A percentile compares a stretch with the other conserved stretches of the same genome.
phyloP scores from a whole-genome alignment of 2,888 invertebrate species.

The Alsophila aescularia region DNA sequence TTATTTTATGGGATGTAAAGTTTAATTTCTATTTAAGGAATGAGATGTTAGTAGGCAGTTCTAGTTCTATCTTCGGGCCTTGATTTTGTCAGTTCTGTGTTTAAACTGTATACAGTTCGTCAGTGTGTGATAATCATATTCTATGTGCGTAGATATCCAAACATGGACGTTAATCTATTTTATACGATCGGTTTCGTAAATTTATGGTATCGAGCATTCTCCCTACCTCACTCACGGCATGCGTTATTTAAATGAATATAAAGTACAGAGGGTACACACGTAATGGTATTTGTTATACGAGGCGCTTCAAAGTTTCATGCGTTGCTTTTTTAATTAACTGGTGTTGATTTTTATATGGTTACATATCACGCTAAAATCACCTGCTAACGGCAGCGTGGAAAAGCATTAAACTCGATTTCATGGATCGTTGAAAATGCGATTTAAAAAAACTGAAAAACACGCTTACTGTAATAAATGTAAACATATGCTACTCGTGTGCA shows the following conservation, averaged over 20 bases:
- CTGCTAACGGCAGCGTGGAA: slow-evolving; percentile 34
- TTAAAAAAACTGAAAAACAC: slow-evolving; percentile 3
- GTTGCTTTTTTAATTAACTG: slow-evolving; percentile 40
- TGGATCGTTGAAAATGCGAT: background rate
- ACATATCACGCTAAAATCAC: slow-evolving; percentile 33
- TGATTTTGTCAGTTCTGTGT: slow-evolving; percentile 65
- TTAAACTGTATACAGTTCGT: slow-evolving; percentile 62
- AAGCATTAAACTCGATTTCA: slow-evolving; percentile 27
- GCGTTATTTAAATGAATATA: slow-evolving; percentile 32
- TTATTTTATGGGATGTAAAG: slow-evolving; percentile 50
- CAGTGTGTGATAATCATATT: slow-evolving; percentile 44
- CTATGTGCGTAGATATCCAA: slow-evolving; percentile 42
- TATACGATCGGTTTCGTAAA: slow-evolving; percentile 28
- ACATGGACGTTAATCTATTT: slow-evolving; percentile 37
- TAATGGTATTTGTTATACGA: slow-evolving; percentile 29
- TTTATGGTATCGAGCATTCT: slow-evolving; percentile 1
- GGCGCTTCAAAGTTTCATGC: slow-evolving; percentile 27
- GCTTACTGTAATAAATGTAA: background rate
- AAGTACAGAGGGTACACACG: slow-evolving; percentile 14
- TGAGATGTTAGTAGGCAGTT: slow-evolving; percentile 34
- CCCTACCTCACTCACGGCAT: slow-evolving; percentile 25
- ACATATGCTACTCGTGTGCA: background rate
- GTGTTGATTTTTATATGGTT: slow-evolving; percentile 35
- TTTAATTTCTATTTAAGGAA: slow-evolving; percentile 43
- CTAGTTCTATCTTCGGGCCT: slow-evolving; percentile 45